Conservation (phyloP, 2,113 vertebrate genomes). For the Laticauda colubrina region DNA sequence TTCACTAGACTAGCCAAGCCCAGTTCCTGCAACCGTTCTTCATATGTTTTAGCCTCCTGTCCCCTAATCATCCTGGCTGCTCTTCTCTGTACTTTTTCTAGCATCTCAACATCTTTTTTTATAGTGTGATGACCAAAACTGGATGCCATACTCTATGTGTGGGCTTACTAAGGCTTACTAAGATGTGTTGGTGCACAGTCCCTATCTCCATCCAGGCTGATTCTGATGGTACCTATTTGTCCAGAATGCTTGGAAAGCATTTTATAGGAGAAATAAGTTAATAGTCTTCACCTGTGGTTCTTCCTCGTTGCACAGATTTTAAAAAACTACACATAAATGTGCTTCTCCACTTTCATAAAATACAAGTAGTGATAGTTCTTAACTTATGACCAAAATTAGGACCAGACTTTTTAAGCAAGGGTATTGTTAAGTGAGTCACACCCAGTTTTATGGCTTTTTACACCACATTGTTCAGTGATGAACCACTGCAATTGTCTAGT, state of each 20-base stretch:
- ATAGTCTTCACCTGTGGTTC: background rate
- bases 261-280: background rate
- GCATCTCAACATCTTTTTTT: too few relatives aligned
- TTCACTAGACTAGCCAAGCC: too few relatives aligned
- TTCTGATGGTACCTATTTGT: background rate
- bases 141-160: too few relatives aligned
- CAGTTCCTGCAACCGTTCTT: too few relatives aligned
- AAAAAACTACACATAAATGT: background rate
- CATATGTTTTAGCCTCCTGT: too few relatives aligned
- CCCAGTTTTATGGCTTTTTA: background rate
- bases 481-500: background rate
- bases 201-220: background rate
- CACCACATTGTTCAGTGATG: background rate
- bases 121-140: too few relatives aligned
- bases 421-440: background rate
- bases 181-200: background rate
- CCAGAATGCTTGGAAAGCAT: background rate
- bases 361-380: background rate
- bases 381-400: background rate
- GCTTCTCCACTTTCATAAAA: background rate
- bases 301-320: background rate
- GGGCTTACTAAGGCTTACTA: too few relatives aligned
- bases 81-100: too few relatives aligned
- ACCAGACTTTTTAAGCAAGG: background rate
- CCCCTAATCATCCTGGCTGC: too few relatives aligned